Evolutionary conservation across 2,113 vertebrate species (phyloP), one percentile per base, ranked within the genome.

Genomic region (Percina caprodes): DNA sequence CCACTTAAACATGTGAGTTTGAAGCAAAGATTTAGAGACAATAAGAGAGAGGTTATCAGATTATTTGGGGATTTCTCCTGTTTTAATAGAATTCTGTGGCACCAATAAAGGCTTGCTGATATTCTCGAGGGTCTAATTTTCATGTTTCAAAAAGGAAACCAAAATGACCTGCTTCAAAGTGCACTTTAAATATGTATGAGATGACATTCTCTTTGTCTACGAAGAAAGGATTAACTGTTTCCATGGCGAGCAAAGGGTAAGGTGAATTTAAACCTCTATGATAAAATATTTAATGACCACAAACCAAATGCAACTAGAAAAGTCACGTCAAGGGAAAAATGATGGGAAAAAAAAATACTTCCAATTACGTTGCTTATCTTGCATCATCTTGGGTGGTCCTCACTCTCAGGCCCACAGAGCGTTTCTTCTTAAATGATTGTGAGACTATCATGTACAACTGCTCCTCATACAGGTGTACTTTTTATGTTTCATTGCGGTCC

Each of bases 1-100:
- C 77, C 82, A 65, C 87, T 86, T 92, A 54, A 85, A 90, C 85
- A 86, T 82, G 86, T 56, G 78, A 89, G 82, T 75, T 45, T 5
- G 3, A 18, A 66, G 66, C 56, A 39, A 23, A 55, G 72, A 75
- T 55, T 58, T 42, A 11, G 21, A 48, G 49, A 80, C 42, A 45
- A 69, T 30, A 76, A 46, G 33, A 35, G 13, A 15, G 26, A 48
- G 1, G 33, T 30, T 59, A 54, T 73, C 26, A 14, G 58, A 30
- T 21, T 45, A 61, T 12, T n/a, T 10, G 18, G 13, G 45, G 59
- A 59, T 42, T 24, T 14, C 33, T 24, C 6, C 46, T 49, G 5
- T 39, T 46, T 46, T 9, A 1, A 0, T 16, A 5, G 35, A 60
- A 21, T 1, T 51, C n/a, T 35, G 10, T 30, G 23, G 15, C 46